phyloP scores from a whole-genome alignment of 1,140 invertebrate species.

The Zaprionus vittiger region DNA sequence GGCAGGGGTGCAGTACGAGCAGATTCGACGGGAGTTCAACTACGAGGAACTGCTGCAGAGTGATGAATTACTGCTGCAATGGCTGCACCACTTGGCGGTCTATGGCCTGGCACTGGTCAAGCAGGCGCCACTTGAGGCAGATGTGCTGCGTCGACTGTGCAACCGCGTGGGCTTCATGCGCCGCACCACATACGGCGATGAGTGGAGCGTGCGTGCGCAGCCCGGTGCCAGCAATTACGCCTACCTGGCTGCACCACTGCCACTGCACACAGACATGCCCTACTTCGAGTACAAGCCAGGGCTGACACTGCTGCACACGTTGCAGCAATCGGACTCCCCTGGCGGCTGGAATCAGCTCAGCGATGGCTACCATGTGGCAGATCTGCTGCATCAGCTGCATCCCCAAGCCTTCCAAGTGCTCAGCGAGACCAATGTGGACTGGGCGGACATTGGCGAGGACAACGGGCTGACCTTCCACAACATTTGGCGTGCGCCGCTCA shows the following conservation, averaged over 20 bases:
- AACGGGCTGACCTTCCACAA: conserved; percentile 86
- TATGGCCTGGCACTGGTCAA: conserved; percentile 87
- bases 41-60: conserved; percentile 85
- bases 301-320: conserved; percentile 88
- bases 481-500: conserved; percentile 87
- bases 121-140: conserved; percentile 85
- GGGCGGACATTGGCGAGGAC: conserved; percentile 88
- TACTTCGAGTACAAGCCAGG: conserved; percentile 90
- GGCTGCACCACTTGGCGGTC: conserved; percentile 86
- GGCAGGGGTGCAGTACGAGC: conserved; percentile 85
- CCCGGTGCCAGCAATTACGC: conserved; percentile 89
- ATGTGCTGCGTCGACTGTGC: conserved; percentile 86
- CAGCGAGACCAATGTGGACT: conserved; percentile 87
- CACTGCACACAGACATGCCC: conserved; percentile 89
- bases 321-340: conserved; percentile 87
- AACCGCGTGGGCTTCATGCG: conserved; percentile 87
- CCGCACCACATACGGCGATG: conserved; percentile 87
- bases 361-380: conserved; percentile 87
- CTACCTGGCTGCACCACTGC: conserved; percentile 87
- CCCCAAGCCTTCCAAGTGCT: conserved; percentile 86
- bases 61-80: conserved; percentile 85
- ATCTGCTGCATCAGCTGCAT: conserved; percentile 85
- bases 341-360: conserved; percentile 87
- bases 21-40: conserved; percentile 85
- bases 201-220: conserved; percentile 88